Evolutionary conservation across 1,140 invertebrate genomes (phyloP).

Genomic region (Pemphigus obesinymphae): DNA sequence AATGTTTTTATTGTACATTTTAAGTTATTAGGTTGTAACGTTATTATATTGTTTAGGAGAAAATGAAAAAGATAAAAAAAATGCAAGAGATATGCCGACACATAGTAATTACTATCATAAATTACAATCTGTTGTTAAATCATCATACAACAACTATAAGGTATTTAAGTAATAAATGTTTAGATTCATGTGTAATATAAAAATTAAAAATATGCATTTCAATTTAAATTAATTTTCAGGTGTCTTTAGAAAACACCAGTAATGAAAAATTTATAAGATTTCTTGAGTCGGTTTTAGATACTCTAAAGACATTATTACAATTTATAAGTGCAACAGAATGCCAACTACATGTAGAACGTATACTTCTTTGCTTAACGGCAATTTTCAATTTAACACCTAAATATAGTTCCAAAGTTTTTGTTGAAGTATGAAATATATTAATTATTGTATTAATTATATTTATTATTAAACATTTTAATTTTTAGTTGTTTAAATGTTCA

Average conservation of each 20-base stretch:
- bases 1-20: not conserved
- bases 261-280: constrained; percentile 49
- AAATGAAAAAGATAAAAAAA: constrained; percentile 24
- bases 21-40: too few species aligned
- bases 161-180: constrained; percentile 21
- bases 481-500: constrained; percentile 29
- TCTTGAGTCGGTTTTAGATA: constrained; percentile 48
- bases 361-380: constrained; percentile 22
- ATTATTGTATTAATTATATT: not conserved
- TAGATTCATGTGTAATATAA: not conserved
- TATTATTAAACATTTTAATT: not conserved
- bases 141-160: constrained; percentile 33
- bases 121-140: constrained; percentile 22
- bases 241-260: constrained; percentile 56
- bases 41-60: not conserved
- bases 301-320: constrained; percentile 46
- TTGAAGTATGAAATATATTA: not conserved
- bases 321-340: constrained; percentile 44
- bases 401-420: constrained; percentile 16
- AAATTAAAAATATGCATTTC: not conserved
- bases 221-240: constrained; percentile 45
- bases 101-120: constrained; percentile 23
- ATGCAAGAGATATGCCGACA: not conserved
- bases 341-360: not conserved
- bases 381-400: constrained; percentile 9